Conservation (phyloP, 2,797 vertebrate genomes). For the Cichlasoma orientale region DNA sequence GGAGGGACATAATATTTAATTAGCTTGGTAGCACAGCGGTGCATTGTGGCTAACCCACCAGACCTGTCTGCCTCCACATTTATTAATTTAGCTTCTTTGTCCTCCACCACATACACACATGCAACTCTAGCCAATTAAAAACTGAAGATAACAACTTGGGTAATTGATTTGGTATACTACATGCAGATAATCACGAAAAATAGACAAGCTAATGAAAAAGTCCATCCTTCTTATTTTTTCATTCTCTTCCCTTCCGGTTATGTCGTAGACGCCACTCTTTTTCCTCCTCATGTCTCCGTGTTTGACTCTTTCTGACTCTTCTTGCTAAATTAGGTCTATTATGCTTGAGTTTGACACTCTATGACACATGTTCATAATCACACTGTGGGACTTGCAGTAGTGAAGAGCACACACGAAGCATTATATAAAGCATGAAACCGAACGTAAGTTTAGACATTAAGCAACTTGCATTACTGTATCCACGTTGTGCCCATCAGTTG, state of each 20-base stretch:
- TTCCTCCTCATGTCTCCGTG: not conserved
- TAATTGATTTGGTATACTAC: constrained; percentile 79
- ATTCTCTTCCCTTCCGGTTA: not conserved
- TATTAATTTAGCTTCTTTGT: constrained; percentile 63
- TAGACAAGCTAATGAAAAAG: constrained; percentile 7
- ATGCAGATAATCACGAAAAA: constrained; percentile 61
- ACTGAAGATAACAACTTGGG: constrained; percentile 78
- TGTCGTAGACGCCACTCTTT: not conserved
- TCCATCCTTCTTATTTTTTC: not conserved
- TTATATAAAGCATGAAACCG: not conserved
- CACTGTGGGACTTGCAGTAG: not conserved
- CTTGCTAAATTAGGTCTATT: constrained; percentile 33
- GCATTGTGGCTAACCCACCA: constrained; percentile 73
- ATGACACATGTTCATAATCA: not conserved
- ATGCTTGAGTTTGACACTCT: constrained; percentile 33
- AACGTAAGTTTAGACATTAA: not conserved
- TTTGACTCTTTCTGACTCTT: constrained; percentile 30
- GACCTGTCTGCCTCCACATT: constrained; percentile 54
- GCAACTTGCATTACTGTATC: not conserved
- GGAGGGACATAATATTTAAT: constrained; percentile 74
- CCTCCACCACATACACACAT: constrained; percentile 35
- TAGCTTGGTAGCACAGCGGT: constrained; percentile 76
- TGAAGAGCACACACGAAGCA: not conserved
- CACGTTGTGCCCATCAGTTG: constrained; percentile 6
- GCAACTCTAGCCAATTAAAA: constrained; percentile 83